Evolutionary conservation across 2,797 vertebrate genomes (phyloP), one percentile per base, ranked within the genome.

Genomic region (Crossoptilon crossoptilon): DNA sequence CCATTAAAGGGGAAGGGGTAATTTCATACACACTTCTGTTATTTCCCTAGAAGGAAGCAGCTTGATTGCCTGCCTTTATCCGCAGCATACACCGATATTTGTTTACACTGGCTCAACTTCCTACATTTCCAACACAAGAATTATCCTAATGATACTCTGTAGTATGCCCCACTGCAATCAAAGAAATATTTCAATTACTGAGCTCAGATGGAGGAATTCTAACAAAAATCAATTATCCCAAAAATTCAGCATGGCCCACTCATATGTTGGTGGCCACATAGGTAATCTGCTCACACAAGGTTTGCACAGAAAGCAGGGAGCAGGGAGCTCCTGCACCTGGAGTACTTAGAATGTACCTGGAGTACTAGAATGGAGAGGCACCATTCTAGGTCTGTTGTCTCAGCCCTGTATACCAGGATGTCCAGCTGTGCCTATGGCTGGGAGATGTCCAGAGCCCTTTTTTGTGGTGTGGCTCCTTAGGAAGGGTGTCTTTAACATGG

Each of bases 31-130:
- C 72, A 60, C 76, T 86, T 91, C 29, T 94, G 74, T 55, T 75
- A 51, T 87, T 94, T 93, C 87, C 85, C 68, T 88, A 53, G 56
- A 90, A 94, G 80, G 43, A 87, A 93, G 31, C 21, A 79, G 75
- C 41, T 78, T 8, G 1, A 44, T 55, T 91, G 37, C 78, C 79
- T 90, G 51, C 13, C 18, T 93, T 59, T 49, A 49, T 78, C 63
- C 74, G 15, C 58, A 67, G 31, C 31, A 39, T 62, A 55, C 72
- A 43, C 19, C 1, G 4, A 27, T 85, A 72, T 82, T 87, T 63
- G 17, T 88, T 91, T 96, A 66, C 51, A 24, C 19, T 87, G 89
- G 75, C 37, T 86, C 56, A 55, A 78, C 87, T 93, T 95, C 89
- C 77, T 88, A 56, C 72, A 53, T 69, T 91, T 91, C 53, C 8